Percentiles rank a stretch among this genome's conserved stretches.
Evolutionary conservation across 2,113 vertebrate species (phyloP).

Genomic region (Clarias batrachus): DNA sequence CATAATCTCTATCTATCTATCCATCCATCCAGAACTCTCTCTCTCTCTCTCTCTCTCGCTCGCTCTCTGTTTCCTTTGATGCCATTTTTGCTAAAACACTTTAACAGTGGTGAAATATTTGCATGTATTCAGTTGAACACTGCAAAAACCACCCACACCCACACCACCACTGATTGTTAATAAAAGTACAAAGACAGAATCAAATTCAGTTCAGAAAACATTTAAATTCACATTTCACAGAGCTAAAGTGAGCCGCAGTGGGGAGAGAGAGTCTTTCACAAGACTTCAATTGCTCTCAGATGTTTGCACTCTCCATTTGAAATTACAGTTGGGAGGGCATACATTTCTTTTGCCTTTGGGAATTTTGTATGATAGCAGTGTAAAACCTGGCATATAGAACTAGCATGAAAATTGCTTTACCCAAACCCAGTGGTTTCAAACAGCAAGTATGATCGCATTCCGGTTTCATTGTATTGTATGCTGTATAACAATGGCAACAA

Average conservation of each 20-base stretch:
- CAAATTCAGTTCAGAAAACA: slow-evolving; percentile 72
- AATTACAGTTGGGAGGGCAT: slow-evolving; percentile 69
- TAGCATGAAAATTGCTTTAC: slow-evolving; percentile 36
- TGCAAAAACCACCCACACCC: slow-evolving; percentile 57
- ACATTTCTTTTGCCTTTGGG: slow-evolving; percentile 69
- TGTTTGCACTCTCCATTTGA: slow-evolving; percentile 71
- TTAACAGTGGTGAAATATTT: slow-evolving; percentile 30
- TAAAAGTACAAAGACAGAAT: slow-evolving; percentile 70
- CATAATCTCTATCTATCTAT: neutral
- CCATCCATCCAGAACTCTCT: neutral
- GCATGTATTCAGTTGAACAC: slow-evolving; percentile 42
- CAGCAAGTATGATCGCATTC: slow-evolving; percentile 13
- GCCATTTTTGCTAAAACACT: neutral
- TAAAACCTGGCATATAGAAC: slow-evolving; percentile 59
- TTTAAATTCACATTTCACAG: slow-evolving; percentile 71
- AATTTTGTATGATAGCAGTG: slow-evolving; percentile 73
- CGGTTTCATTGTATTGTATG: neutral
- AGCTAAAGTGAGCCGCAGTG: slow-evolving; percentile 62
- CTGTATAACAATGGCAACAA: neutral
- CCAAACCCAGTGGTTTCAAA: slow-evolving; percentile 32
- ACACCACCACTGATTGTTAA: slow-evolving; percentile 61
- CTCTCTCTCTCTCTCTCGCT: too few relatives aligned
- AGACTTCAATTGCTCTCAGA: slow-evolving; percentile 71
- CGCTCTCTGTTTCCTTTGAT: neutral
- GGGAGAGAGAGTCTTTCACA: slow-evolving; percentile 70